Conservation (phyloP, 2,888 invertebrate genomes). For the Pocota personata region DNA sequence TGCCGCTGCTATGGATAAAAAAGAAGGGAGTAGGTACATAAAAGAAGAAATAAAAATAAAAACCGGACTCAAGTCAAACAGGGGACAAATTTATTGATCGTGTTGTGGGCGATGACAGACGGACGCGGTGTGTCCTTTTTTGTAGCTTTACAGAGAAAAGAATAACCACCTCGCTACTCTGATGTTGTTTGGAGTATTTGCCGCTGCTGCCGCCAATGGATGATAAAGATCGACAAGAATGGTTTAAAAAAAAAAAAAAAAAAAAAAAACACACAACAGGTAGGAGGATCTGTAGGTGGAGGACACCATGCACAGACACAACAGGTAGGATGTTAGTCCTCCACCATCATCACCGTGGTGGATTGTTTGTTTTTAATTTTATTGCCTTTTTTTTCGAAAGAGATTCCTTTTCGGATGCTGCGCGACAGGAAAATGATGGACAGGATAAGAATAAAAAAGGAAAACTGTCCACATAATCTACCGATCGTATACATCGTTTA, state of each 20-base stretch:
- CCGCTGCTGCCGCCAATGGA: constrained; percentile 68
- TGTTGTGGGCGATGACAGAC: constrained; percentile 74
- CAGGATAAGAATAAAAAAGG: constrained; percentile 25
- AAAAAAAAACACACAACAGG: constrained; percentile 58
- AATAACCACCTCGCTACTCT: constrained; percentile 10
- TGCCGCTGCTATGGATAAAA: not conserved
- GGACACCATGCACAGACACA: constrained; percentile 56
- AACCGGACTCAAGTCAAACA: constrained; percentile 64
- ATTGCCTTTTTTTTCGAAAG: constrained; percentile 50
- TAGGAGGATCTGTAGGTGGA: constrained; percentile 73
- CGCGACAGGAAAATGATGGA: constrained; percentile 52
- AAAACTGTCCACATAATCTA: constrained; percentile 17
- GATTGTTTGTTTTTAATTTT: constrained; percentile 68
- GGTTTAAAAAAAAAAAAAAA: constrained; percentile 22
- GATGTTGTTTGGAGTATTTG: constrained; percentile 43
- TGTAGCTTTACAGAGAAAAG: not conserved
- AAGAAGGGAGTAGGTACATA: not conserved
- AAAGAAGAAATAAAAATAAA: constrained; percentile 17
- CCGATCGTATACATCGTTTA: not conserved
- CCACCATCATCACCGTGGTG: constrained; percentile 23
- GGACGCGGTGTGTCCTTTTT: constrained; percentile 73
- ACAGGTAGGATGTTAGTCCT: constrained; percentile 69
- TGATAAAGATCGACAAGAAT: constrained; percentile 72
- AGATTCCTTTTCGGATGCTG: constrained; percentile 55
- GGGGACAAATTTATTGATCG: constrained; percentile 73